Percentiles rank a stretch among this genome's conserved stretches.
These are phyloP conservation scores for Pegoplata infirma DNA, from an alignment of 2,888 invertebrate genomes.

Conservation along the genomic window DNA sequence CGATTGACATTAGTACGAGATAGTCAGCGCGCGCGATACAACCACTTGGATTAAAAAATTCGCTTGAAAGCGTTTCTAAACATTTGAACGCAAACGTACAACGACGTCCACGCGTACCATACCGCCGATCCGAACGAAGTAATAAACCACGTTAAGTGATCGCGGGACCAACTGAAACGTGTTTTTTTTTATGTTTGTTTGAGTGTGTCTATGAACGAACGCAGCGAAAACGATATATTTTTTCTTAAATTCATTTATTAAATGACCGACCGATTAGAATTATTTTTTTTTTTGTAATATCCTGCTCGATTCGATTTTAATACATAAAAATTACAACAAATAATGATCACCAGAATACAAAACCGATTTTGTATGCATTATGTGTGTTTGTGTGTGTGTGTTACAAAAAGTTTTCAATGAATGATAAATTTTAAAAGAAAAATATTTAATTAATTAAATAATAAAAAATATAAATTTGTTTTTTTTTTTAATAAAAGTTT, in stretches of 20 bases:
- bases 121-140: slow-evolving; percentile 12
- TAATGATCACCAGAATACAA: neutral
- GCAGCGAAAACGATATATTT: slow-evolving; percentile 14
- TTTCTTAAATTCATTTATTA: slow-evolving; percentile 9
- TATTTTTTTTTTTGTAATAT: no score
- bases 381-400: no score
- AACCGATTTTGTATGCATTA: no score
- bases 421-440: neutral
- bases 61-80: slow-evolving; percentile 49
- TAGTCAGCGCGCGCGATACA: slow-evolving; percentile 56
- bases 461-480: neutral
- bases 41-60: slow-evolving; percentile 58
- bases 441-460: neutral
- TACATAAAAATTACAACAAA: neutral
- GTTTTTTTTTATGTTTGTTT: slow-evolving; percentile 5
- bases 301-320: no score
- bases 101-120: slow-evolving; percentile 29
- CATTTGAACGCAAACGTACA: slow-evolving; percentile 20
- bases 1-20: slow-evolving; percentile 56
- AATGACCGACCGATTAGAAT: neutral
- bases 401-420: no score
- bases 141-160: slow-evolving; percentile 1
- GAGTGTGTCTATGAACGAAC: no score
- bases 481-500: slow-evolving; percentile 47
- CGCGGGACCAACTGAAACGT: slow-evolving; percentile 38